phyloP scores from a whole-genome alignment of 2,888 invertebrate genomes.

The Gymnoscelis rufifasciata region DNA sequence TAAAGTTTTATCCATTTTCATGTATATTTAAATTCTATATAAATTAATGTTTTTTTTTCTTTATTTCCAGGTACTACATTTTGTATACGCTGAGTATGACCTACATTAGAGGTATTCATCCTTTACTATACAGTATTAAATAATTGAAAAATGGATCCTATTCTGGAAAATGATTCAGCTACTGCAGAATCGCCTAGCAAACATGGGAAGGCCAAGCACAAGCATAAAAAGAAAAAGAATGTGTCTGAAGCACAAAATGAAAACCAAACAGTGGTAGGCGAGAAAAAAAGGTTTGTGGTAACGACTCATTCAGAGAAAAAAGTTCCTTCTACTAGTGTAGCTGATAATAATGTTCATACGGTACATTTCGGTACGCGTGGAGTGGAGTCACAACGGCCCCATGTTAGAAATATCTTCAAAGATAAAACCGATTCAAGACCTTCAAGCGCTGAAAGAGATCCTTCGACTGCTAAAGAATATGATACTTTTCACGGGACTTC shows the following conservation, averaged over 20 bases:
- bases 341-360: constrained; percentile 67
- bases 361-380: constrained; percentile 73
- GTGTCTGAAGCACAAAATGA: constrained; percentile 49
- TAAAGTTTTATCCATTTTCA: too few species aligned
- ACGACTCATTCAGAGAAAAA: constrained; percentile 66
- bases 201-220: constrained; percentile 66
- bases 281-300: constrained; percentile 66
- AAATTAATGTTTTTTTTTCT: constrained; percentile 24
- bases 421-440: constrained; percentile 58
- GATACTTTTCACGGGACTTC: constrained; percentile 75
- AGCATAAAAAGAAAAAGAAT: constrained; percentile 66
- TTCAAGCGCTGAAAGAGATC: constrained; percentile 65
- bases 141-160: constrained; percentile 66
- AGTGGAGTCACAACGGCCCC: constrained; percentile 68
- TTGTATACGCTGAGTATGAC: constrained; percentile 51
- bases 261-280: constrained; percentile 67
- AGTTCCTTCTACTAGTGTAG: constrained; percentile 51
- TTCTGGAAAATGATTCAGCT: constrained; percentile 73
- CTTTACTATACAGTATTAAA: constrained; percentile 35
- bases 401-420: constrained; percentile 68
- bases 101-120: constrained; percentile 49
- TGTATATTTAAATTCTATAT: too few species aligned
- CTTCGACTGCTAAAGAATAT: constrained; percentile 59
- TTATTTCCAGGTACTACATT: constrained; percentile 56
- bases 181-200: constrained; percentile 60